phyloP scores from a whole-genome alignment of 1,140 invertebrate genomes.

The Psilanteris sp. region DNA sequence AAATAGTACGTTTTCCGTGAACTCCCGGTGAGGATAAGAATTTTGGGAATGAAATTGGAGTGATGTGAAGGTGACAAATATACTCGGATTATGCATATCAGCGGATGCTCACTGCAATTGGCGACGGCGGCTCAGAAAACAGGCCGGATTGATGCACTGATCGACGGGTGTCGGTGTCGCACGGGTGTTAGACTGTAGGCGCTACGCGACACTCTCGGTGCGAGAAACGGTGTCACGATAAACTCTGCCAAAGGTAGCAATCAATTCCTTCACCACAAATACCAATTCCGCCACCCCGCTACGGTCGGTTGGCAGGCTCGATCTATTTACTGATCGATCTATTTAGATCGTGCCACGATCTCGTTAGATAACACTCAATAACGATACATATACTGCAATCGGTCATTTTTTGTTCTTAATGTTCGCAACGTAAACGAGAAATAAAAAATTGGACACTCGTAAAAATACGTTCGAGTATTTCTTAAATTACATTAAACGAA shows the following conservation, averaged over 20 bases:
- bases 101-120: conserved; percentile 63
- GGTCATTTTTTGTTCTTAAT: conserved; percentile 3
- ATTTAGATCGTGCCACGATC: conserved; percentile 77
- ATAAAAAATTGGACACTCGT: too few relatives aligned
- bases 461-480: too few relatives aligned
- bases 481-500: too few relatives aligned
- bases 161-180: conserved; percentile 52
- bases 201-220: conserved; percentile 56
- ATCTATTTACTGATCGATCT: conserved; percentile 80
- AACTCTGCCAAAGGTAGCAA: conserved; percentile 76
- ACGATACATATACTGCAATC: conserved; percentile 14
- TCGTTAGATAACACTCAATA: conserved; percentile 66
- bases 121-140: conserved; percentile 54
- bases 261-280: conserved; percentile 72
- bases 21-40: too few relatives aligned
- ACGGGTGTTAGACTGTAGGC: conserved; percentile 52
- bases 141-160: conserved; percentile 60
- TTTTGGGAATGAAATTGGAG: not conserved
- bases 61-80: conserved; percentile 25
- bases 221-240: conserved; percentile 77
- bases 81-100: conserved; percentile 42
- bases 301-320: conserved; percentile 67
- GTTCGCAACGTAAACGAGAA: too few relatives aligned
- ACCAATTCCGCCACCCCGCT: conserved; percentile 66
- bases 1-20: too few relatives aligned